A percentile compares a stretch with the other conserved stretches of the same genome.
These are phyloP conservation scores for Drosophila ochracea DNA, from an alignment of 2,888 invertebrate species.

Conservation along the genomic window DNA sequence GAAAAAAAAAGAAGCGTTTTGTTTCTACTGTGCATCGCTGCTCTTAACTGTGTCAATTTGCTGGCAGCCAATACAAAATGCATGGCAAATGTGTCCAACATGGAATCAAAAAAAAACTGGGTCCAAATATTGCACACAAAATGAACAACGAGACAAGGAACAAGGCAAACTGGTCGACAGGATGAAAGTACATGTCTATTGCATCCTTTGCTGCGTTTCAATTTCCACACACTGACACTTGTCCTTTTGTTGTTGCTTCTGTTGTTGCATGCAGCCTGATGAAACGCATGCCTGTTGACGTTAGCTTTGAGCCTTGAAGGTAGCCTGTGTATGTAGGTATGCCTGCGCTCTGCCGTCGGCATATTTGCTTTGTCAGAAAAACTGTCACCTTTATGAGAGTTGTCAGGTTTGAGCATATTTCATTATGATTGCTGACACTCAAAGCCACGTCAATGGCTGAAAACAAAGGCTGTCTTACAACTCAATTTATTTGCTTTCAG, in stretches of 20 bases:
- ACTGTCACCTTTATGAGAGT: slow-evolving; percentile 27
- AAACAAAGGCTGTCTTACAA: slow-evolving; percentile 56
- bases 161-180: slow-evolving; percentile 1
- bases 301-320: slow-evolving; percentile 61
- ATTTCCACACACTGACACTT: slow-evolving; percentile 56
- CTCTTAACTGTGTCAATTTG: slow-evolving; percentile 64
- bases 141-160: slow-evolving; percentile 2
- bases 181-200: slow-evolving; percentile 45
- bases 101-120: neutral
- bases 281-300: slow-evolving; percentile 50
- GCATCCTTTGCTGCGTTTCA: slow-evolving; percentile 66
- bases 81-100: slow-evolving; percentile 38
- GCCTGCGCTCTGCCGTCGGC: slow-evolving; percentile 4
- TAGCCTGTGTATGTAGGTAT: slow-evolving; percentile 4
- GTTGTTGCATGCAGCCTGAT: slow-evolving; percentile 48
- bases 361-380: slow-evolving; percentile 33
- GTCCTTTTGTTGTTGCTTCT: slow-evolving; percentile 16
- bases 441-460: slow-evolving; percentile 64
- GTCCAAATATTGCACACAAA: slow-evolving; percentile 23
- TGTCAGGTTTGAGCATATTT: slow-evolving; percentile 56
- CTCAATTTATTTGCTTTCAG: slow-evolving; percentile 72
- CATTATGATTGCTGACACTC: slow-evolving; percentile 73
- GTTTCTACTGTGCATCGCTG: neutral
- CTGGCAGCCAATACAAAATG: slow-evolving; percentile 37
- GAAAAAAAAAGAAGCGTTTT: neutral